Percentiles rank a stretch among this genome's conserved stretches.
phyloP scores from a whole-genome alignment of 2,797 vertebrate species.

The Hydrophis major region DNA sequence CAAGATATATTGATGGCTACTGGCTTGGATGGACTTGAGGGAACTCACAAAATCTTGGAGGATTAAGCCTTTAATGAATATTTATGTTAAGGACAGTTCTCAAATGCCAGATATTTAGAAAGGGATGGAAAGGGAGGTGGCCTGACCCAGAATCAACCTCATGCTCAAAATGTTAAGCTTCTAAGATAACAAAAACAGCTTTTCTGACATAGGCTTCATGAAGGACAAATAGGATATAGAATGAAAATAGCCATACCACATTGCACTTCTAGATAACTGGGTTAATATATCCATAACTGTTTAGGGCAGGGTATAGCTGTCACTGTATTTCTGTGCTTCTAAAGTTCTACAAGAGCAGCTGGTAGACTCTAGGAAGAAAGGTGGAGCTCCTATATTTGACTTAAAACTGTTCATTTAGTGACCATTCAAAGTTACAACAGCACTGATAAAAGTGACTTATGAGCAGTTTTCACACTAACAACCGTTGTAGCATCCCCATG shows the following conservation, averaged over 20 bases:
- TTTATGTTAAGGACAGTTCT: background rate
- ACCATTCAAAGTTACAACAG: too few species aligned
- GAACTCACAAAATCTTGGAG: background rate
- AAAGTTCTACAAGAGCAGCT: background rate
- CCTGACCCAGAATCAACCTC: background rate
- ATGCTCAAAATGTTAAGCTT: background rate
- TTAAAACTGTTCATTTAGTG: too few species aligned
- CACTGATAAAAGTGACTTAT: too few species aligned
- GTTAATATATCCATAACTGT: background rate
- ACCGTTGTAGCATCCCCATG: too few species aligned
- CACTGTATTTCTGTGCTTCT: background rate
- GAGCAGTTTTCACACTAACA: too few species aligned
- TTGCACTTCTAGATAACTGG: background rate
- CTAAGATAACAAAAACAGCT: background rate
- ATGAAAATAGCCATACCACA: background rate
- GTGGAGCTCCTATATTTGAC: background rate
- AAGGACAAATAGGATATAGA: background rate
- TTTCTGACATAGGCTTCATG: background rate
- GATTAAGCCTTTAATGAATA: background rate
- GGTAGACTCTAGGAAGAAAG: background rate
- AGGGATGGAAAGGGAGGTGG: background rate
- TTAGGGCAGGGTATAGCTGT: background rate
- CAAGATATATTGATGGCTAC: background rate
- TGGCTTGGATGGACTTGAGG: background rate
- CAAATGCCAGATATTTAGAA: background rate